Evolutionary conservation across 2,888 invertebrate species (phyloP).

Genomic region (Lymantria dispar): DNA sequence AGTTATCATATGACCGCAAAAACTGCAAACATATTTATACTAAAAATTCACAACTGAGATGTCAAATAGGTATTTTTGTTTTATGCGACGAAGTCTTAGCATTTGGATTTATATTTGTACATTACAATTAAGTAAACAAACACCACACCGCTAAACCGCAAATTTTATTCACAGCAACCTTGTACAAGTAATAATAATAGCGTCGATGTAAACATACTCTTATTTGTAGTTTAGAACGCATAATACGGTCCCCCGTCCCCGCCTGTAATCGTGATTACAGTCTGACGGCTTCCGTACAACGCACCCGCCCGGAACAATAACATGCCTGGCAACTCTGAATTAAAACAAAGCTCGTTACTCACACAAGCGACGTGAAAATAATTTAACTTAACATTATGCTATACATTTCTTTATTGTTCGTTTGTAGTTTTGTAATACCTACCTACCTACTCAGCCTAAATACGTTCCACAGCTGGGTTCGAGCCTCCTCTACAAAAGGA

Average conservation of each 20-base stretch:
- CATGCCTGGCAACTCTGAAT: constrained; percentile 45
- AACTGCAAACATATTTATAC: too few relatives aligned
- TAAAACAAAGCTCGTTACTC: constrained; percentile 48
- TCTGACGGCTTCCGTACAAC: constrained; percentile 52
- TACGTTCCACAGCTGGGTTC: too few relatives aligned
- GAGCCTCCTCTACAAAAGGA: too few relatives aligned
- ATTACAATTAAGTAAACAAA: not conserved
- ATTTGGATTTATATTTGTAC: not conserved
- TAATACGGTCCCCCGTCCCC: constrained; percentile 20
- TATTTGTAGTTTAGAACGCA: constrained; percentile 21
- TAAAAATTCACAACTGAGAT: too few relatives aligned
- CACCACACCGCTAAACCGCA: not conserved
- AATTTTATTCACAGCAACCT: constrained; percentile 2
- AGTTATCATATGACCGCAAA: too few relatives aligned
- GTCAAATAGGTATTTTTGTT: not conserved
- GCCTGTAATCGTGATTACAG: constrained; percentile 41
- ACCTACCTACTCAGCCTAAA: too few relatives aligned
- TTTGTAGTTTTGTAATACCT: too few relatives aligned
- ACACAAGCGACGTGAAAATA: constrained; percentile 27
- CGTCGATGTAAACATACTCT: constrained; percentile 11
- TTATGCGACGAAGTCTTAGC: not conserved
- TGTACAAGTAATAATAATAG: constrained; percentile 19
- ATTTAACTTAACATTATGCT: constrained; percentile 10
- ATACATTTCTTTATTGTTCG: too few relatives aligned
- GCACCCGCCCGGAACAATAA: constrained; percentile 65